phyloP scores from a whole-genome alignment of 2,888 invertebrate species.

The Amphipyra berbera region DNA sequence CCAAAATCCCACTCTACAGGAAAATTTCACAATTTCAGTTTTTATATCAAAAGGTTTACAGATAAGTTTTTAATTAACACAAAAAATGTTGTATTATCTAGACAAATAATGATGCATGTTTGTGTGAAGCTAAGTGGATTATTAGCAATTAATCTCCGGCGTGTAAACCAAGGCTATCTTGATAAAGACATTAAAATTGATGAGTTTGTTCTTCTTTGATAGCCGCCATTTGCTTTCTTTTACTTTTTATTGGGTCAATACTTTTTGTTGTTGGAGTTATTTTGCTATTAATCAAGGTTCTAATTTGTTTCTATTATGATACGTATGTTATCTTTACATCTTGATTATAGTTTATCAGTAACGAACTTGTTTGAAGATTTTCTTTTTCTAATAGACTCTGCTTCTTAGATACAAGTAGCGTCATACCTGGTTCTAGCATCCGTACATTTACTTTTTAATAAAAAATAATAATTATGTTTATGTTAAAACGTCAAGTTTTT shows the following conservation, averaged over 20 bases:
- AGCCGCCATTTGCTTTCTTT: conserved; percentile 16
- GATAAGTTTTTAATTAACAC: conserved; percentile 12
- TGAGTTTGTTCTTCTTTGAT: conserved; percentile 24
- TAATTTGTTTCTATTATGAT: conserved; percentile 13
- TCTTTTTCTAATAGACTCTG: conserved; percentile 1
- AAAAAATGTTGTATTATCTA: conserved; percentile 35
- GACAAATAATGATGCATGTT: conserved; percentile 60
- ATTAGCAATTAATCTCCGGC: conserved; percentile 65
- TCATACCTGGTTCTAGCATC: not conserved
- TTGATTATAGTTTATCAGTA: conserved; percentile 15
- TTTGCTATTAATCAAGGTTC: conserved; percentile 10
- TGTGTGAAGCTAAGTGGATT: conserved; percentile 63
- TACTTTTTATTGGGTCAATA: not conserved
- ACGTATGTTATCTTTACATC: conserved; percentile 16
- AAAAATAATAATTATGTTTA: no score
- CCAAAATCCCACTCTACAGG: no score
- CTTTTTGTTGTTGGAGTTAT: not conserved
- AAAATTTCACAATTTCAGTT: no score
- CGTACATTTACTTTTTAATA: conserved; percentile 1
- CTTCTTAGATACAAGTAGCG: not conserved
- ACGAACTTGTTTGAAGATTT: conserved; percentile 1
- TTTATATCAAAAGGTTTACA: no score
- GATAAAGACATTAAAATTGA: conserved; percentile 49
- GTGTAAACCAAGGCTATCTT: conserved; percentile 60
- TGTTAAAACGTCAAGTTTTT: conserved; percentile 15